Evolutionary conservation across 2,797 vertebrate species (phyloP).

Genomic region (Rhodeus uyekii): DNA sequence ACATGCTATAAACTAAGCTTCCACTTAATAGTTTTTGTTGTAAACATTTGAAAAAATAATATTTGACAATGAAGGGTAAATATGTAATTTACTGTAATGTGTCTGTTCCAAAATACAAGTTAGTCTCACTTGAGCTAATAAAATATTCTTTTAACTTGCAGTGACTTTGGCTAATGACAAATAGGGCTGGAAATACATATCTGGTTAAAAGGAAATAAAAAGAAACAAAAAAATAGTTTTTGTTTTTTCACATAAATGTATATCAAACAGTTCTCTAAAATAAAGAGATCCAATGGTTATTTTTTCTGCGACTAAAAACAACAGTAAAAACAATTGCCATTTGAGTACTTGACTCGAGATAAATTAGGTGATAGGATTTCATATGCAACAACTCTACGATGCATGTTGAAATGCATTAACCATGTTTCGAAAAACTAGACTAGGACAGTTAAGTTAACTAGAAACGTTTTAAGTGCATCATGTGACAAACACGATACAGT

Average conservation of each 20-base stretch:
- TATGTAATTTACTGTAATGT: conserved; percentile 20
- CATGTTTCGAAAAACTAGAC: background rate
- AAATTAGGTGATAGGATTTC: background rate
- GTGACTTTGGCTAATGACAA: conserved; percentile 20
- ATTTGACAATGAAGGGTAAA: background rate
- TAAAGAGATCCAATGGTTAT: background rate
- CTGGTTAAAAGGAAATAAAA: background rate
- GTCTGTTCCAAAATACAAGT: conserved; percentile 10
- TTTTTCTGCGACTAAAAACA: conserved; percentile 1
- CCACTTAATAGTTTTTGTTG: background rate
- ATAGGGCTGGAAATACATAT: background rate
- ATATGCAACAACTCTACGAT: background rate
- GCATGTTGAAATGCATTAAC: background rate
- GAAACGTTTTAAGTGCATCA: background rate
- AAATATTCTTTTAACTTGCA: conserved; percentile 12
- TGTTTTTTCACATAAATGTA: conserved; percentile 23
- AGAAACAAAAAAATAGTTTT: no score
- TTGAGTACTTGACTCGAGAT: background rate
- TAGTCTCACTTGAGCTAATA: conserved; percentile 7
- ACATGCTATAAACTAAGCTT: conserved; percentile 21
- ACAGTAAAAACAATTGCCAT: conserved; percentile 9
- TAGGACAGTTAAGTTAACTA: background rate
- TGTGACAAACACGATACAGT: conserved; percentile 1
- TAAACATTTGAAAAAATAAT: background rate
- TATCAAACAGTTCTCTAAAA: conserved; percentile 19